Evolutionary conservation across 2,113 vertebrate genomes (phyloP), one percentile per base, ranked within the genome.

Genomic region (Xyliphius kryptos): DNA sequence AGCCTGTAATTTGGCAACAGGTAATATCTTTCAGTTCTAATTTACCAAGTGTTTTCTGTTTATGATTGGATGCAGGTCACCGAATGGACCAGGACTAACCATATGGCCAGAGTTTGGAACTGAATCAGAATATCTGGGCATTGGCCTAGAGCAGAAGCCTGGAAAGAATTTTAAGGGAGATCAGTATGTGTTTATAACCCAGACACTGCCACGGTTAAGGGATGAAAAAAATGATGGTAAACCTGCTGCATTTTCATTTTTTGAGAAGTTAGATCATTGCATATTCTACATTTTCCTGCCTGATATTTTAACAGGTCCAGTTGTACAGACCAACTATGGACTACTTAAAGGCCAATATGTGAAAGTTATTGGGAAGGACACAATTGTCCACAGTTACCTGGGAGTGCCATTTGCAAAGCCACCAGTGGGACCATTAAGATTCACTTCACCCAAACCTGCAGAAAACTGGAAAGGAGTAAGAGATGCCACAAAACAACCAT

Each of bases 341-440:
- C 32, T 1, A 19, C 79, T 97, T 55, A 75, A 3, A 67, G 92
- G 93, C 16, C 79, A 55, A 4, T 81, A 82, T 1, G 1, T 75
- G 8, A 67, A 32, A 0, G 81, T 85, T 57, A 88, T 82, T 56
- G 87, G 76, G 4, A 83, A 78, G 0, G 70, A 84, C 7, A 79
- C 59, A n/a, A 70, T 69, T 10, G 82, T 89, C 12, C 68, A 86
- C 43, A 72, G 56, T 46, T 95, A 88, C 76, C 80, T 94, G 43
- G 87, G 87, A 6, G 80, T 93, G 62, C 91, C 90, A n/a, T 94
- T 92, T 69, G 91, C 92, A 38, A 89, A 79, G 46, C 79, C 92
- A 2, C 92, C 90, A 0, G 32, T 90, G 41, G 92, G 90, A 12
- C 61, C 75, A 1, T 77, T 92, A 61, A 85, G 90, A 37, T 83